Evolutionary conservation across 2,113 vertebrate genomes (phyloP), one percentile per base, ranked within the genome.

Genomic region (Oncorhynchus gorbuscha): DNA sequence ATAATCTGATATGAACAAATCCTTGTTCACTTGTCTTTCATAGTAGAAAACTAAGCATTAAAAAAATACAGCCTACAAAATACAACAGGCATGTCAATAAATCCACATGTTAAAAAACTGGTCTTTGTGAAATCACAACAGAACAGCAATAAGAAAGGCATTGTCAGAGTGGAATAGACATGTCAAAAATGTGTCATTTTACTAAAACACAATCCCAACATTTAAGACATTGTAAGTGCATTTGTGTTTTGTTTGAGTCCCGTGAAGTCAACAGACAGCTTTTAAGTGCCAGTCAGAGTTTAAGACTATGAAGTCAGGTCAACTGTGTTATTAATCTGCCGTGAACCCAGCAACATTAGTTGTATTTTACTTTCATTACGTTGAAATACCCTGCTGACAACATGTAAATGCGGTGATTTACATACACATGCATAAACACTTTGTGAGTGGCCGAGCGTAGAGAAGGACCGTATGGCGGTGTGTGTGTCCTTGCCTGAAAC

Each of bases 81-180:
- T 81, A 87, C 89, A 91, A 88, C 39, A 91, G 90, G 90, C 88
- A 90, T 87, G 85, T 85, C 89, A 64, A 69, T 85, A 88, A 64
- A 69, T 88, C 87, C 88, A 88, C 88, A 45, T 39, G 39, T 39
- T 9, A 39, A 39, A 45, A 12, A 45, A 45, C 9, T 1, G 39
- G 9, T 45, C 9, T 35, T 35, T 0, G 39, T 84, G 72, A 68
- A 78, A 65, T 73, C 70, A 70, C 30, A 32, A 45, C 39, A 45
- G 32, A 51, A 73, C 64, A 72, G 58, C 66, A 64, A 22, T 9
- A 69, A 78, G 24, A 61, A 59, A 71, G 59, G 59, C 59, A n/a
- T 9, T 5, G 5, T 8, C n/a, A 62, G n/a, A 58, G 55, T 18
- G 55, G 55, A 58, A 58, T 58, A 32, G 20, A 58, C 8, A 78